A percentile compares a stretch with the other conserved stretches of the same genome.
Conservation (phyloP, 2,888 invertebrate species). For the Oasisia sp. region DNA sequence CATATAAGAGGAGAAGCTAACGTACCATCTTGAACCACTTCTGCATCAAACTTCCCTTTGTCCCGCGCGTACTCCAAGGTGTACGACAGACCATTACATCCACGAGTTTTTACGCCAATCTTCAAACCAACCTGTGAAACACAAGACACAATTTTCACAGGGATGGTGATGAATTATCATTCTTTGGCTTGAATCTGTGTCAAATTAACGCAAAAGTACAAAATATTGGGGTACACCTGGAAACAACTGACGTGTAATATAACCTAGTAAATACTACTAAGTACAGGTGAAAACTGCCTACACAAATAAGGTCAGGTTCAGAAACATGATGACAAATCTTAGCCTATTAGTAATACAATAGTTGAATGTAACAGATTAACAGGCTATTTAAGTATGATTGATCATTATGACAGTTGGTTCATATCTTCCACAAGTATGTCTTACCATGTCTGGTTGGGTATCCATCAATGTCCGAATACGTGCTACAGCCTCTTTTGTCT, state of each 20-base stretch:
- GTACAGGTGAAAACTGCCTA: no score
- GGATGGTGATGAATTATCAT: neutral
- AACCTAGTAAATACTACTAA: no score
- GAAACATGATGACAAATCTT: no score
- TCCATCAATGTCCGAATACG: conserved; percentile 84
- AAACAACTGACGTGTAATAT: no score
- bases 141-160: neutral
- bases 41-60: conserved; percentile 95
- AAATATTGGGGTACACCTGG: no score
- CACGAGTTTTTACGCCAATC: conserved; percentile 95
- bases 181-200: neutral
- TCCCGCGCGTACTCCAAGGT: conserved; percentile 91
- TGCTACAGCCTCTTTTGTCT: conserved; percentile 84
- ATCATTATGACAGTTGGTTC: neutral
- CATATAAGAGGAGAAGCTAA: neutral
- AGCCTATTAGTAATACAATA: no score
- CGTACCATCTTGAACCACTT: conserved; percentile 91
- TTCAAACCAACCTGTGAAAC: conserved; percentile 77
- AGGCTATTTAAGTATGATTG: neutral
- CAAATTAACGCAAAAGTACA: neutral
- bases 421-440: conserved; percentile 45
- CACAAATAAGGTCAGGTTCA: no score
- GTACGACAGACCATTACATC: conserved; percentile 98
- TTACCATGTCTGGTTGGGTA: conserved; percentile 79
- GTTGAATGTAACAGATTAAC: no score